These are phyloP conservation scores for Jordanella pulchra DNA, from an alignment of 2,797 vertebrate species.

Conservation along the genomic window DNA sequence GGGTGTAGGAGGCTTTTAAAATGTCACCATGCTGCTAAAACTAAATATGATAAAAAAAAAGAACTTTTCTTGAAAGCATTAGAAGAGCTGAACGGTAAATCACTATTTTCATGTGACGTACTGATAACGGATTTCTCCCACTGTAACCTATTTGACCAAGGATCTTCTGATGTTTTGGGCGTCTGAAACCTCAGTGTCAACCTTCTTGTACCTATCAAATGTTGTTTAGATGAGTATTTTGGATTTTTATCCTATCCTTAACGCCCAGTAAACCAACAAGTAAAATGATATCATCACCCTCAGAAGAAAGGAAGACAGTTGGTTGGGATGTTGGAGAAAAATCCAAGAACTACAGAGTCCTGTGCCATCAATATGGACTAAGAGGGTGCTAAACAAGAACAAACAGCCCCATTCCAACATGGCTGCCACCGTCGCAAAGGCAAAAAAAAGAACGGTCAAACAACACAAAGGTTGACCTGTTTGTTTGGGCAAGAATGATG, in stretches of 20 bases:
- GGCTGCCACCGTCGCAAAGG: no score
- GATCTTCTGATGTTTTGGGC: neutral
- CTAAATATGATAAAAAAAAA: no score
- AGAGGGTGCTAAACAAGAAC: no score
- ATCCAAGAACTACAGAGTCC: neutral
- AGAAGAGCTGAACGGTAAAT: constrained; percentile 22
- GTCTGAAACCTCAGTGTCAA: neutral
- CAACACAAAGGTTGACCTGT: neutral
- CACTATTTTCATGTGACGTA: neutral
- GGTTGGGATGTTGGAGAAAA: neutral
- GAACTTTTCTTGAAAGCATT: constrained; percentile 2
- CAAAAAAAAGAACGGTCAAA: neutral
- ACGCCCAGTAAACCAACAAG: neutral
- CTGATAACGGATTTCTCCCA: neutral
- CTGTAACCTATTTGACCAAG: neutral
- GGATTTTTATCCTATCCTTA: neutral
- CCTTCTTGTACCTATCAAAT: neutral
- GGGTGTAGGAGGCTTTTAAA: constrained; percentile 4
- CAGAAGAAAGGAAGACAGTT: neutral
- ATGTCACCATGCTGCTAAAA: constrained; percentile 50
- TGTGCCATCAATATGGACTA: no score
- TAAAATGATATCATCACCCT: neutral
- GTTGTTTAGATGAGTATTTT: neutral
- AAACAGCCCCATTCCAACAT: no score
- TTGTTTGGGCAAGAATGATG: neutral